Evolutionary conservation across 2,797 vertebrate species (phyloP).

Genomic region (Gambelia wislizenii): DNA sequence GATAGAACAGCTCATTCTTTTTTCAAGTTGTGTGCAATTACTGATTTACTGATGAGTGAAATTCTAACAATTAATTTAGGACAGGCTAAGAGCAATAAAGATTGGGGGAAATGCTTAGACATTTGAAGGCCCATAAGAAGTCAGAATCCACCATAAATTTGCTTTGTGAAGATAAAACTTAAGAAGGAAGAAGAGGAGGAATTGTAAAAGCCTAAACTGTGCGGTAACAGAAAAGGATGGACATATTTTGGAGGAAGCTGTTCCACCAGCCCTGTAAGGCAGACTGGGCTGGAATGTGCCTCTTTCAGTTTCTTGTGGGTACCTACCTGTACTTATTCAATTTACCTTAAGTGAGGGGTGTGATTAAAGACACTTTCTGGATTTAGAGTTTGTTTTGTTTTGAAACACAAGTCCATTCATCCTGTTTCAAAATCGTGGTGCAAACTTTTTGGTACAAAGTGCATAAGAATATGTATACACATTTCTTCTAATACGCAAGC

Average conservation of each 20-base stretch:
- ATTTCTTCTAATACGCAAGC: no score
- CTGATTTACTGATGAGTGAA: background rate
- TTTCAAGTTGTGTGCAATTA: background rate
- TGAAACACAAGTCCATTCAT: background rate
- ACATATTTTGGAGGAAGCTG: background rate
- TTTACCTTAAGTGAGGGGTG: background rate
- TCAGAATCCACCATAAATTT: background rate
- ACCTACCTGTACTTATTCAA: background rate
- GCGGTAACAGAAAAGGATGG: no score
- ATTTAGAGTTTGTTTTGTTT: background rate
- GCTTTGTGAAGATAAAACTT: background rate
- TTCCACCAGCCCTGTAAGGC: background rate
- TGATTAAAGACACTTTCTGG: background rate
- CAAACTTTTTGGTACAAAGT: no score
- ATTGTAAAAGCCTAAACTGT: background rate
- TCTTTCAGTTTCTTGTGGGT: background rate
- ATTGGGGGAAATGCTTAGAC: background rate
- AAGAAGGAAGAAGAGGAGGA: background rate
- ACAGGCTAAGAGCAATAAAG: background rate
- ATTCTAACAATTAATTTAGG: conserved; percentile 1
- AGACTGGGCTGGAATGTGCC: background rate
- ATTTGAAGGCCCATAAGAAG: background rate
- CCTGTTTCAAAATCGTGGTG: background rate
- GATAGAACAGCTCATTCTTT: background rate
- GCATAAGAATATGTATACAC: background rate